These are phyloP conservation scores for Porites cylindrica DNA, from an alignment of 92 coral and sea anemone genomes.

Conservation along the genomic window DNA sequence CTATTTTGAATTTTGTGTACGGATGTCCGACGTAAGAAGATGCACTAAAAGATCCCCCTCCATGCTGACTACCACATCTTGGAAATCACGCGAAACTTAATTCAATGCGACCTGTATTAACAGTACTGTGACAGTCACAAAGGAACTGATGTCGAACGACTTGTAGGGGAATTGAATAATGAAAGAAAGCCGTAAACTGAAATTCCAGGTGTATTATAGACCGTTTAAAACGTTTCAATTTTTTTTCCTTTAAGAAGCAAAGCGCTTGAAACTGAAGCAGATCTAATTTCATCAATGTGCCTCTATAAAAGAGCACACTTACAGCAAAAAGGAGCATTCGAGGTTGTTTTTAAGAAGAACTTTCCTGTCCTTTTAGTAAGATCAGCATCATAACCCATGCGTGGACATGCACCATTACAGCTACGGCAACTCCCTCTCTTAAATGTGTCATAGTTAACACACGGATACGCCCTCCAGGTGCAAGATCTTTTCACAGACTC, in stretches of 20 bases:
- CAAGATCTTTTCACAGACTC: constrained; percentile 54
- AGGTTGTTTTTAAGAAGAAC: constrained; percentile 46
- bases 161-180: too few relatives aligned
- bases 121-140: too few relatives aligned
- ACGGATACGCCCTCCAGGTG: constrained; percentile 61
- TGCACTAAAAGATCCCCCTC: too few relatives aligned
- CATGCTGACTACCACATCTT: too few relatives aligned
- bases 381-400: constrained; percentile 69
- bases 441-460: constrained; percentile 37
- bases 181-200: too few relatives aligned
- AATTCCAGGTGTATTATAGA: too few relatives aligned
- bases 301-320: background rate
- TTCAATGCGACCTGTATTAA: too few relatives aligned
- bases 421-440: constrained; percentile 50
- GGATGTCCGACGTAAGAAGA: too few relatives aligned
- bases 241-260: background rate
- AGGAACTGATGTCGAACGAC: too few relatives aligned
- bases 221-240: too few relatives aligned
- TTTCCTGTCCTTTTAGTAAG: constrained; percentile 5
- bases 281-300: background rate
- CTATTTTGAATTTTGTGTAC: too few relatives aligned
- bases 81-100: too few relatives aligned
- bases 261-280: background rate
- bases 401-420: constrained; percentile 27
- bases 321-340: constrained; percentile 54